Evolutionary conservation across 2,113 vertebrate species (phyloP), one percentile per base, ranked within the genome.

Genomic region (Elaphurus davidianus): DNA sequence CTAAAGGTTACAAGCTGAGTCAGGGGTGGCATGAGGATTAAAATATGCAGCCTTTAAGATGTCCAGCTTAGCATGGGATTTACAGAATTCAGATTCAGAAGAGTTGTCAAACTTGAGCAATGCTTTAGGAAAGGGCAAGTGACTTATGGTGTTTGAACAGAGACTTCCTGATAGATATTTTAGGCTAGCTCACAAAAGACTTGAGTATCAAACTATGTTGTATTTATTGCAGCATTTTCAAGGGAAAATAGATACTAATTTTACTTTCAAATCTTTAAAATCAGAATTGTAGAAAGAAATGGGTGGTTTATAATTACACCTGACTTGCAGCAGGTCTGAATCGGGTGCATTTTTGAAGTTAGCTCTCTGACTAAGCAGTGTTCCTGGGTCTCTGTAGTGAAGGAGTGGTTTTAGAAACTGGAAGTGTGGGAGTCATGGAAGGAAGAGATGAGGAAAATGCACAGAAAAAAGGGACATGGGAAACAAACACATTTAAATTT

Each of bases 401-500:
- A 90, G 27, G 81, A 97, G 94, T 97, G 95, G 97, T 95, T 98
- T 98, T 98, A 93, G 96, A 98, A 96, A 98, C 98, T 96, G 96
- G 96, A 97, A 86, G 74, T 92, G 47, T 64, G 78, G 82, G 74
- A 97, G 83, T 90, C 67, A 74, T 59, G 62, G 62, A 79, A 93
- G 90, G 97, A 98, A 98, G 98, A 98, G 97, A 98, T 96, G 98
- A 97, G 97, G 64, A 95, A 99, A 98, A 97, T 76, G 95, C 82
- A 98, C 54, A 19, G 97, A 98, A 98, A 98, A 97, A 98, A 99
- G 98, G 98, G 97, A 98, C 87, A 97, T 93, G 98, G 91, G 98
- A 98, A 98, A 98, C 97, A 98, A 98, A 98, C 98, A 98, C 98
- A 98, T 99, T 99, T 98, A 98, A 98, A 99, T 99, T 99, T 99